Evolutionary conservation across 2,888 invertebrate species (phyloP).

Genomic region (Scelioninae gen. 2): DNA sequence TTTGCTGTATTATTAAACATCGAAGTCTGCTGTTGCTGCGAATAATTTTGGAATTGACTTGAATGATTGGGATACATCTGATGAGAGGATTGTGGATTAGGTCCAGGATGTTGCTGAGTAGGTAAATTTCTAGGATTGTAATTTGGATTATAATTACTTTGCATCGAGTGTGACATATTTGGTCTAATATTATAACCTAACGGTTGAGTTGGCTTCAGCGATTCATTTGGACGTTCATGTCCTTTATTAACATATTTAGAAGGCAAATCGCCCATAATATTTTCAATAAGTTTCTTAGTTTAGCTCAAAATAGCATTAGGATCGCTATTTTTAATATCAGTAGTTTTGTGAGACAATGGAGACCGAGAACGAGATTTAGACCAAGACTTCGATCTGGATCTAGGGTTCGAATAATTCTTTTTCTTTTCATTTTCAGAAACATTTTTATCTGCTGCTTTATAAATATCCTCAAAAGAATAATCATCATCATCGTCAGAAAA

Average conservation of each 20-base stretch:
- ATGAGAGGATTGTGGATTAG: conserved; percentile 41
- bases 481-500: conserved; percentile 86
- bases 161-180: conserved; percentile 1
- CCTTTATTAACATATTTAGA: conserved; percentile 68
- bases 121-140: conserved; percentile 58
- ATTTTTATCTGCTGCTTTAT: conserved; percentile 85
- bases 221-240: conserved; percentile 28
- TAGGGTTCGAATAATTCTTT: conserved; percentile 67
- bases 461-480: conserved; percentile 89
- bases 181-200: conserved; percentile 18
- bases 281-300: conserved; percentile 80
- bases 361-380: conserved; percentile 66
- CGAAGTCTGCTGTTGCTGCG: conserved; percentile 58
- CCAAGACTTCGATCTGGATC: conserved; percentile 69
- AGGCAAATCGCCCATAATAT: conserved; percentile 79
- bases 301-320: conserved; percentile 76
- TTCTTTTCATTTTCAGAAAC: conserved; percentile 81
- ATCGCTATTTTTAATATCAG: conserved; percentile 68
- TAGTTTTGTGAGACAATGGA: conserved; percentile 64
- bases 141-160: conserved; percentile 63
- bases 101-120: conserved; percentile 25
- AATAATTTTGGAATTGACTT: conserved; percentile 68
- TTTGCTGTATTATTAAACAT: conserved; percentile 64
- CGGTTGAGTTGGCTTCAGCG: conserved; percentile 1
- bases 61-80: conserved; percentile 59